phyloP scores from a whole-genome alignment of 2,888 invertebrate species.

The Caenorhabditis drosophilae region DNA sequence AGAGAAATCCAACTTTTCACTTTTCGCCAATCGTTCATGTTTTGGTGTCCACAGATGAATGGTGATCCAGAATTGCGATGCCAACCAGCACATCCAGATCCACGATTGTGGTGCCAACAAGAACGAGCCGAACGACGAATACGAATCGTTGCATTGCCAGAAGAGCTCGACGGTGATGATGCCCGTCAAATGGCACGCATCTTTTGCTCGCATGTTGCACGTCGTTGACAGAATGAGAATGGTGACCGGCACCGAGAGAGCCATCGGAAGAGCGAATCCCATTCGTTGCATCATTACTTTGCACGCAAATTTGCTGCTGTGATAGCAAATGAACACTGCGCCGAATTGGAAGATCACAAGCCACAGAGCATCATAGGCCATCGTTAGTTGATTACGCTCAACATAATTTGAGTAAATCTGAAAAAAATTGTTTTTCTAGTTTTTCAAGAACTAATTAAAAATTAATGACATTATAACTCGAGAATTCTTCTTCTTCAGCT shows the following conservation, averaged over 20 bases:
- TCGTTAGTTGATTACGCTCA: constrained; percentile 65
- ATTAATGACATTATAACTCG: constrained; percentile 55
- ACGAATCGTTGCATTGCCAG: constrained; percentile 82
- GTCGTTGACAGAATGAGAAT: constrained; percentile 74
- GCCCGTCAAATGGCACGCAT: constrained; percentile 81
- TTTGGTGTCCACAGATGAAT: constrained; percentile 97
- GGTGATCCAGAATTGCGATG: constrained; percentile 87
- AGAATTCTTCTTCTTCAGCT: constrained; percentile 51
- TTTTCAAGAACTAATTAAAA: not conserved
- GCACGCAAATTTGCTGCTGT: constrained; percentile 73
- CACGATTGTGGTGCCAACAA: constrained; percentile 59
- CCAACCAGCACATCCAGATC: constrained; percentile 65
- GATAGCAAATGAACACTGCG: constrained; percentile 70
- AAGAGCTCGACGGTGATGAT: constrained; percentile 75
- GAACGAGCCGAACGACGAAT: constrained; percentile 40
- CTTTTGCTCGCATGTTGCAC: constrained; percentile 76
- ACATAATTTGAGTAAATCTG: constrained; percentile 65
- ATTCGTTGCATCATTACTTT: constrained; percentile 83
- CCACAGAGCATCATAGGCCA: constrained; percentile 69
- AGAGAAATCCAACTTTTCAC: constrained; percentile 75
- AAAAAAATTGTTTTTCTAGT: constrained; percentile 5
- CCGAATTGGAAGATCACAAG: constrained; percentile 67
- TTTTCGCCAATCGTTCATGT: constrained; percentile 92
- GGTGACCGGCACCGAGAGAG: constrained; percentile 86
- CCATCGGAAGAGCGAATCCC: constrained; percentile 94